Evolutionary conservation across 2,113 vertebrate genomes (phyloP).

Genomic region (Xenus cinereus): DNA sequence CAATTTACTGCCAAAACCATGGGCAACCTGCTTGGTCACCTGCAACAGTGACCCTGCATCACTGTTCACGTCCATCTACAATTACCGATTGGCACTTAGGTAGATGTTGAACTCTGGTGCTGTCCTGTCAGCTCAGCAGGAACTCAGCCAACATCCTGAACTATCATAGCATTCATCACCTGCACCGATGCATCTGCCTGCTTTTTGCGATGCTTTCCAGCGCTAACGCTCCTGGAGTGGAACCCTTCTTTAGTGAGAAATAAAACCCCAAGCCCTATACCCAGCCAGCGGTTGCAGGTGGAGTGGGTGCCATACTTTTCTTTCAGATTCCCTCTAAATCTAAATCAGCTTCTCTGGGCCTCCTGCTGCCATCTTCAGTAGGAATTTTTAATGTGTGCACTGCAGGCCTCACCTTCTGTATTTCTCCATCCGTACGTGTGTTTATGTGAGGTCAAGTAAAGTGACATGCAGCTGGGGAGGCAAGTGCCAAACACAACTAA

Average conservation of each 20-base stretch:
- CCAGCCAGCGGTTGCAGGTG: neutral
- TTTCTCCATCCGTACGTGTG: neutral
- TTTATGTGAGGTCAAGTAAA: slow-evolving; percentile 13
- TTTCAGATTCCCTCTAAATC: neutral
- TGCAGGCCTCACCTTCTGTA: slow-evolving; percentile 2
- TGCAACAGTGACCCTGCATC: too few species aligned
- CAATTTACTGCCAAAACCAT: neutral
- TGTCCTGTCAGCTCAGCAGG: neutral
- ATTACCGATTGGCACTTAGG: neutral
- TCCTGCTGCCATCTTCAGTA: slow-evolving; percentile 21
- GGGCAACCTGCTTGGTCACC: neutral
- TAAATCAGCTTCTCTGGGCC: neutral
- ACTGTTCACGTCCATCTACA: neutral
- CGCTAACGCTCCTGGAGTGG: fast-evolving
- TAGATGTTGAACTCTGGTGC: neutral
- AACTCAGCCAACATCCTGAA: neutral
- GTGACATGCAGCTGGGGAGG: neutral
- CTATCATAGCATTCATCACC: neutral
- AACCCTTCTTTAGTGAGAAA: neutral
- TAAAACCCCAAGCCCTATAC: neutral
- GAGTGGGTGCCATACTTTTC: neutral
- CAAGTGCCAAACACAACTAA: neutral
- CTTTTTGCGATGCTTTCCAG: neutral
- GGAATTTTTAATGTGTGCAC: slow-evolving; percentile 1
- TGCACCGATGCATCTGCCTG: neutral